Percentiles rank a stretch among this genome's conserved stretches.
phyloP scores from a whole-genome alignment of 2,888 invertebrate species.

The Dusona sp. region DNA sequence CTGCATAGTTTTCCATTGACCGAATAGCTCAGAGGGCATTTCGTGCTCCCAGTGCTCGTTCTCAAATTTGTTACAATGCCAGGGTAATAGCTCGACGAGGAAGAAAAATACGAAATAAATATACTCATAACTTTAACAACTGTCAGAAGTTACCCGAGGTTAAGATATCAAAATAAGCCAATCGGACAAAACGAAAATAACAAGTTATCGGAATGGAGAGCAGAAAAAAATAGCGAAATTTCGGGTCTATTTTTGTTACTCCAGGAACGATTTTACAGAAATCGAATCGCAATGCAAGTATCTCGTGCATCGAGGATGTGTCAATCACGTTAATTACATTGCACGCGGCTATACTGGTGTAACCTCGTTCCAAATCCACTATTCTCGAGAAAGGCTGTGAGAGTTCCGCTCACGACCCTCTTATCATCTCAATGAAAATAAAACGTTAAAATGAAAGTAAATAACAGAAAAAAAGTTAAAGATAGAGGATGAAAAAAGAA shows the following conservation, averaged over 20 bases:
- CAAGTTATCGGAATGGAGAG: not conserved
- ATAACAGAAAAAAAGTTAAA: not conserved
- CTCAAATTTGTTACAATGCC: conserved; percentile 42
- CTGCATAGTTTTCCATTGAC: conserved; percentile 33
- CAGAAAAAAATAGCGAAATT: not conserved
- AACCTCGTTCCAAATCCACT: conserved; percentile 44
- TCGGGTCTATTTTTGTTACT: not conserved
- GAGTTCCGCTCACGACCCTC: conserved; percentile 51
- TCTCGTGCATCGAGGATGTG: conserved; percentile 3
- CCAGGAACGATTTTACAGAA: not conserved
- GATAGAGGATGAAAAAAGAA: conserved; percentile 10
- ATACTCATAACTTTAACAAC: not conserved
- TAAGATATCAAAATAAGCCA: no score
- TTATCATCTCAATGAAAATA: conserved; percentile 52
- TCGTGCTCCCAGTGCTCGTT: conserved; percentile 25
- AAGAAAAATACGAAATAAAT: not conserved
- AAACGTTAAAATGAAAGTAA: conserved; percentile 25
- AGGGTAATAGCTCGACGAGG: not conserved
- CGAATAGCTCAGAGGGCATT: conserved; percentile 1
- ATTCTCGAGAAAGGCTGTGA: conserved; percentile 30
- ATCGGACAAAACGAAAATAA: not conserved
- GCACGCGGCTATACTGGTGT: conserved; percentile 35
- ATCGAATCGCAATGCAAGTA: not conserved
- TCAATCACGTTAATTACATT: conserved; percentile 63
- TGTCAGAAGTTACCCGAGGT: not conserved